Conservation (phyloP, 2,797 vertebrate genomes). For the Perodicticus potto region DNA sequence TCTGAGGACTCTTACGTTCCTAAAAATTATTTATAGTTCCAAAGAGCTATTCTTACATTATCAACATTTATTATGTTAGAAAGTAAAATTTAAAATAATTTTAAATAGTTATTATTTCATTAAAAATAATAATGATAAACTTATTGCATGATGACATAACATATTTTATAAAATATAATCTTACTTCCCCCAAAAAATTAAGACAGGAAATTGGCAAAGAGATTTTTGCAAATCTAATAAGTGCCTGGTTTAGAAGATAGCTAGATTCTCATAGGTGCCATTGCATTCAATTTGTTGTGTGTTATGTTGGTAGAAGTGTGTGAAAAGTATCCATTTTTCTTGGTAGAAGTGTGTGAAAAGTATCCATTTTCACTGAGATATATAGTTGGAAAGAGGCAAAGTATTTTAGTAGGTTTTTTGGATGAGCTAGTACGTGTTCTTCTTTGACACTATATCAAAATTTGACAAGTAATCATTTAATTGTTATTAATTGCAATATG, state of each 20-base stretch:
- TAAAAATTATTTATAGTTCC: conserved; percentile 13
- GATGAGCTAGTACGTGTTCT: conserved; percentile 32
- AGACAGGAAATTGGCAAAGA: background rate
- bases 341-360: background rate
- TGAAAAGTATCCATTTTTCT: conserved; percentile 41
- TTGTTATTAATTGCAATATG: background rate
- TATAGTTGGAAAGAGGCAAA: conserved; percentile 10
- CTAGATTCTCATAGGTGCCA: conserved; percentile 1
- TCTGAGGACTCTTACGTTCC: background rate
- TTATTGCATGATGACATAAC: background rate
- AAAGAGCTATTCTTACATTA: background rate
- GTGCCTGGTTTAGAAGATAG: conserved; percentile 22
- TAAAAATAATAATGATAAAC: conserved; percentile 41
- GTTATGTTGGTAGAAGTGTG: background rate
- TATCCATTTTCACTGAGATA: conserved; percentile 35
- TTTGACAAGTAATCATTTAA: conserved; percentile 51
- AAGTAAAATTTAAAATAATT: conserved; percentile 17
- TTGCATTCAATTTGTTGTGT: conserved; percentile 11
- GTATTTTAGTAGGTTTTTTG: conserved; percentile 48
- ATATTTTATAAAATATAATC: conserved; percentile 44
- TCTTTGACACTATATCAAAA: conserved; percentile 63
- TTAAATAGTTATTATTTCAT: background rate
- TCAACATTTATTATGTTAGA: conserved; percentile 45
- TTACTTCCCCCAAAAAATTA: conserved; percentile 36
- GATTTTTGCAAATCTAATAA: conserved; percentile 57